phyloP scores from a whole-genome alignment of 2,797 vertebrate species.

The Dendrocincla tyrannina region DNA sequence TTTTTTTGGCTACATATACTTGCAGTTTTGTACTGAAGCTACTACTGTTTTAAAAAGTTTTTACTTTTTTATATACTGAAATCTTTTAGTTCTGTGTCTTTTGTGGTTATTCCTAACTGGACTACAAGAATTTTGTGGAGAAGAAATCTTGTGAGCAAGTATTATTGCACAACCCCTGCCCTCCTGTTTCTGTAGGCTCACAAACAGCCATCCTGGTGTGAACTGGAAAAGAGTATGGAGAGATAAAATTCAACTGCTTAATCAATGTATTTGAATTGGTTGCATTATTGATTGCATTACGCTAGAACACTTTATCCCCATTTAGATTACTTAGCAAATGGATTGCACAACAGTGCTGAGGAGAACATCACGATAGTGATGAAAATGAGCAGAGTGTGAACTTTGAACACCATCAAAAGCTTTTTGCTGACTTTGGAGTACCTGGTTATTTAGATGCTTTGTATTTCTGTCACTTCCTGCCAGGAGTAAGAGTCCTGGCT shows the following conservation, averaged over 20 bases:
- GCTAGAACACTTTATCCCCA: neutral
- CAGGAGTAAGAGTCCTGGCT: neutral
- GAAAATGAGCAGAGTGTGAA: neutral
- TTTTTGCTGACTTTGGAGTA: neutral
- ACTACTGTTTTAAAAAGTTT: slow-evolving; percentile 51
- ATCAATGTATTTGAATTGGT: neutral
- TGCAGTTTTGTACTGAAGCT: slow-evolving; percentile 53
- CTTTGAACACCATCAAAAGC: neutral
- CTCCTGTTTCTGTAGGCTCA: neutral
- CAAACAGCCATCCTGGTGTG: slow-evolving; percentile 36
- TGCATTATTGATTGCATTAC: neutral
- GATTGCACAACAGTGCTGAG: neutral
- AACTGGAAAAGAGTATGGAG: slow-evolving; percentile 33
- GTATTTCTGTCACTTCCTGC: neutral
- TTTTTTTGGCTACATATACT: neutral
- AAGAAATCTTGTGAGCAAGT: neutral
- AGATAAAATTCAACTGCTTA: slow-evolving; percentile 12
- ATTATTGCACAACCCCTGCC: neutral
- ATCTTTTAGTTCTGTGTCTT: neutral
- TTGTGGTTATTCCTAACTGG: slow-evolving; percentile 28
- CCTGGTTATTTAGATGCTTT: neutral
- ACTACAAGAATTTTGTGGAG: neutral
- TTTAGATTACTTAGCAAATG: neutral
- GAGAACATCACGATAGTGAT: neutral
- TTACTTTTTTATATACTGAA: slow-evolving; percentile 36